Percentiles rank a stretch among this genome's conserved stretches.
These are phyloP conservation scores for Ectemnius continuus DNA, from an alignment of 2,888 invertebrate species.

Conservation along the genomic window DNA sequence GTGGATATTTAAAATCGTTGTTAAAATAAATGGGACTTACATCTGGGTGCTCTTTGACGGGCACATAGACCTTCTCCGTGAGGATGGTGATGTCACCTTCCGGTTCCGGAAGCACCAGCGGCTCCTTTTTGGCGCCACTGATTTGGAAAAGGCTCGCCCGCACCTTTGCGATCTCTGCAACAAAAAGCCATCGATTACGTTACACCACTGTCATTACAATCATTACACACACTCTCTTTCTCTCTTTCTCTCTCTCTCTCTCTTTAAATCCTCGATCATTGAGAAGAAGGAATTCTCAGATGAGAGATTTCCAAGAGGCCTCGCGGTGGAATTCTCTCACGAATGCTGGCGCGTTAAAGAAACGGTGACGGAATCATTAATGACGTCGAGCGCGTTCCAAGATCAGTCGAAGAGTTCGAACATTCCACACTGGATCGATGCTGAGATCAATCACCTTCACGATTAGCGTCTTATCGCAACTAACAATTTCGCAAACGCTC, in stretches of 20 bases:
- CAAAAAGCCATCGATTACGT: constrained; percentile 12
- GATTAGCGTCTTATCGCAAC: no score
- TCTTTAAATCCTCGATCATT: neutral
- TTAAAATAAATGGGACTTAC: constrained; percentile 84
- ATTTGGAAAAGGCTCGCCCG: constrained; percentile 99
- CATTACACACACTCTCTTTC: no score
- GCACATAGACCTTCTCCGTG: constrained; percentile 99
- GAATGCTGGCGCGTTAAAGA: neutral
- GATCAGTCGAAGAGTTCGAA: no score
- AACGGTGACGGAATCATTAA: constrained; percentile 7
- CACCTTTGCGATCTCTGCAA: constrained; percentile 97
- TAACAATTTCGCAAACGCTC: no score
- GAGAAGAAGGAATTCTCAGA: neutral
- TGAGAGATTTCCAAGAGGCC: neutral
- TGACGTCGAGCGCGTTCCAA: neutral
- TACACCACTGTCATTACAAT: neutral
- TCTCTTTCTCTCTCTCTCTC: no score
- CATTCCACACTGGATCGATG: no score
- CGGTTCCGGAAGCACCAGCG: constrained; percentile 92
- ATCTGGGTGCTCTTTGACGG: constrained; percentile 99
- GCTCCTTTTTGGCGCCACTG: constrained; percentile 97
- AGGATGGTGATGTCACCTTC: constrained; percentile 94
- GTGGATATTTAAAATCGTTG: neutral
- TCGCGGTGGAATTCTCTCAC: neutral
- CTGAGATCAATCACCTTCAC: no score